phyloP scores from a whole-genome alignment of 2,797 vertebrate genomes.

The Chiloscyllium punctatum region DNA sequence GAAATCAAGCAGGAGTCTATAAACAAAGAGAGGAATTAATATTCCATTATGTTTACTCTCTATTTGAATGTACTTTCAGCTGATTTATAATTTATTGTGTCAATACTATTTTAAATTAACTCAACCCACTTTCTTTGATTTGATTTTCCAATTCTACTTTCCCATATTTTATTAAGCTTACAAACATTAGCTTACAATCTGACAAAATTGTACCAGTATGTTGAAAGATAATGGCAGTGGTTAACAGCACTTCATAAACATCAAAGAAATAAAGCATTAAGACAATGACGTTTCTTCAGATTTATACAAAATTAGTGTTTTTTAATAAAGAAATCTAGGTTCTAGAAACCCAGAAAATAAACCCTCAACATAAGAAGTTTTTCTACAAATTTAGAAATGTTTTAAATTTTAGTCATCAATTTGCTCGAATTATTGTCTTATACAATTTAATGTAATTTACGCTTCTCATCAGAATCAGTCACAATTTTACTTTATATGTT shows the following conservation, averaged over 20 bases:
- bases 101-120: not conserved
- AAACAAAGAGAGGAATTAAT: not conserved
- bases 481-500: not conserved
- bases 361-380: not conserved
- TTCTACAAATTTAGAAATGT: not conserved
- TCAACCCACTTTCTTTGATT: not conserved
- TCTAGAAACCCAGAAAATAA: not conserved
- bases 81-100: slow-evolving; percentile 11
- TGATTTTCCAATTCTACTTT: not conserved
- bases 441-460: not conserved
- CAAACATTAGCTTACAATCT: not conserved
- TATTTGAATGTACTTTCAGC: not conserved
- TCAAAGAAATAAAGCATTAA: not conserved
- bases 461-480: not conserved
- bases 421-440: not conserved
- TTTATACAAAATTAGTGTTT: not conserved
- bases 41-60: not conserved
- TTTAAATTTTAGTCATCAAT: not conserved
- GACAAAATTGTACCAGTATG: not conserved
- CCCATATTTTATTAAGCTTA: not conserved
- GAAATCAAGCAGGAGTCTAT: not conserved
- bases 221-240: not conserved
- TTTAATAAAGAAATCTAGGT: not conserved
- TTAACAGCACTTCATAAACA: not conserved
- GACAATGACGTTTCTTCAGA: not conserved